phyloP scores from a whole-genome alignment of 2,113 vertebrate species.

The Rhombomys opimus region DNA sequence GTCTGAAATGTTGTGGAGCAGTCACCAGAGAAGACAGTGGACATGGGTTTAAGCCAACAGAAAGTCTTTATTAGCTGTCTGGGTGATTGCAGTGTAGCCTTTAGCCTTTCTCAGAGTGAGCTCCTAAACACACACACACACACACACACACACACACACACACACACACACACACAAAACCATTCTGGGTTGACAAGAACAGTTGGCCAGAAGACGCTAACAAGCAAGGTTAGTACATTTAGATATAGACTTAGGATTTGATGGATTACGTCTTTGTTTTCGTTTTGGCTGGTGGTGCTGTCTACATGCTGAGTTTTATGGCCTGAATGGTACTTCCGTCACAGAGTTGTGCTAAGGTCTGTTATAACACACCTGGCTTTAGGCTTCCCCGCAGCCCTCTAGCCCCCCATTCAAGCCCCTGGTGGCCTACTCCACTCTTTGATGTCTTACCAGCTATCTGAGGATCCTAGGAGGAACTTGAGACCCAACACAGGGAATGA shows the following conservation, averaged over 20 bases:
- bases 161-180: neutral
- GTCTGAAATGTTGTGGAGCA: neutral
- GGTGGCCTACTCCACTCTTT: too few species aligned
- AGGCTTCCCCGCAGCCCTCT: neutral
- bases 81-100: neutral
- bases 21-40: neutral
- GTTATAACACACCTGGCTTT: neutral
- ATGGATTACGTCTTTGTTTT: neutral
- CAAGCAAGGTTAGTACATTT: neutral
- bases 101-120: neutral
- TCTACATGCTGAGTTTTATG: too few species aligned
- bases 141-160: too few species aligned
- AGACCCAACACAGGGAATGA: neutral
- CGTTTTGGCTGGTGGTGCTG: neutral
- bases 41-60: neutral
- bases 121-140: neutral
- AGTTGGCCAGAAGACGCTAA: neutral
- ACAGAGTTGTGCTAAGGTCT: neutral
- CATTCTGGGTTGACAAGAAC: neutral
- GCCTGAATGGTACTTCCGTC: neutral
- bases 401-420: accelerated
- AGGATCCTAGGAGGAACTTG: neutral
- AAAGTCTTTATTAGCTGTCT: neutral
- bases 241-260: neutral
- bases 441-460: neutral